Evolutionary conservation across 2,797 vertebrate genomes (phyloP).

Genomic region (Pempheris klunzingeri): DNA sequence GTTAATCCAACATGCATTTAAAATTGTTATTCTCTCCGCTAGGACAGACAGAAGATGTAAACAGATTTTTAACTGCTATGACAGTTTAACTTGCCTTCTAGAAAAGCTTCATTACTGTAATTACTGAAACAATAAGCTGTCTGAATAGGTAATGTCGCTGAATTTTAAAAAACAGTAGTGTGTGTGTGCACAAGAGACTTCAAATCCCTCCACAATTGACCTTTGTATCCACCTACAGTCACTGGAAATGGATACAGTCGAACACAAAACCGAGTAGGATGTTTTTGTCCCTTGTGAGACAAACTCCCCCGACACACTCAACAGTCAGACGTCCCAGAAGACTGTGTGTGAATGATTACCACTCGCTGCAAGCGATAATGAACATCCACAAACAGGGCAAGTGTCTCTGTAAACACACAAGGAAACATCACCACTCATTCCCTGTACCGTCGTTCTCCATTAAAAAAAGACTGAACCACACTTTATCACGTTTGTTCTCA

Average conservation of each 20-base stretch:
- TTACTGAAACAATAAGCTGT: background rate
- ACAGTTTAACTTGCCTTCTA: background rate
- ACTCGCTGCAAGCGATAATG: conserved; percentile 32
- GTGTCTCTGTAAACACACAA: background rate
- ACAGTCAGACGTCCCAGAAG: conserved; percentile 1
- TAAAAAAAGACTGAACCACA: background rate
- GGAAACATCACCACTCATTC: background rate
- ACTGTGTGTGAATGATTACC: conserved; percentile 11
- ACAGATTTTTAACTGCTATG: background rate
- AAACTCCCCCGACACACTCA: conserved; percentile 1
- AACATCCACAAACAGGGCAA: conserved; percentile 18
- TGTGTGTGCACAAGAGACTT: background rate
- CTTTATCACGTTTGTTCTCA: background rate
- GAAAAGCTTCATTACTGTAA: background rate
- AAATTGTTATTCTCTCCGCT: background rate
- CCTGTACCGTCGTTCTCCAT: background rate
- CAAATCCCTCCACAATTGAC: background rate
- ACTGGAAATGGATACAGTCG: background rate
- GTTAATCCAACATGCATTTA: background rate
- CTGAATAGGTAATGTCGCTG: background rate
- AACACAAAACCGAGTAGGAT: background rate
- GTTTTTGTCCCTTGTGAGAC: conserved; percentile 13
- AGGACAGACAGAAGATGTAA: background rate
- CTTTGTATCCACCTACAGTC: background rate
- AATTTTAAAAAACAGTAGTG: background rate